These are phyloP conservation scores for Acanthococcus lagerstroemiae DNA, from an alignment of 2,888 invertebrate genomes.

Conservation along the genomic window DNA sequence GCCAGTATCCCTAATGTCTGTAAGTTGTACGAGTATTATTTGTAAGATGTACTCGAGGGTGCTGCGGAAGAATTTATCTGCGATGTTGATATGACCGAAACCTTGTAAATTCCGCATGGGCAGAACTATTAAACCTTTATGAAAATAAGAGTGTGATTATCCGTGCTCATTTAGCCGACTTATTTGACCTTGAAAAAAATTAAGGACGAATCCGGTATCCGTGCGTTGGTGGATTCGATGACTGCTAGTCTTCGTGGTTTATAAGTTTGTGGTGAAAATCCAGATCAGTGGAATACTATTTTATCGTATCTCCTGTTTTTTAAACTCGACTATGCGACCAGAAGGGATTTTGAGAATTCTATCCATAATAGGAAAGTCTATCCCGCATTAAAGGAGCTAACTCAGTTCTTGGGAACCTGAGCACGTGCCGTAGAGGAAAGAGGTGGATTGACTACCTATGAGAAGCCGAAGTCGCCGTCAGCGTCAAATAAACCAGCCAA, in stretches of 20 bases:
- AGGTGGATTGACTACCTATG: neutral
- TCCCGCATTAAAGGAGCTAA: neutral
- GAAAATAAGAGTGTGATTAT: neutral
- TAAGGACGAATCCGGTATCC: neutral
- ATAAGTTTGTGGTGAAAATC: neutral
- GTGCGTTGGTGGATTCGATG: neutral
- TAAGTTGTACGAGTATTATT: neutral
- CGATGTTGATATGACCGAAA: too few species aligned
- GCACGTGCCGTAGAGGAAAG: neutral
- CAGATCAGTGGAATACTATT: neutral
- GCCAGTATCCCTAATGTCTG: neutral
- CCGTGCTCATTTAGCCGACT: neutral
- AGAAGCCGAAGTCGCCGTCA: neutral
- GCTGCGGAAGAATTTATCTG: neutral
- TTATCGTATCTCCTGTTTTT: neutral
- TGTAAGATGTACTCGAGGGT: neutral
- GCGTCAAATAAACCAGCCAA: neutral
- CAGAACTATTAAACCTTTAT: neutral
- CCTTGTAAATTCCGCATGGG: neutral
- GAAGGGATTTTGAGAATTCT: conserved; percentile 5
- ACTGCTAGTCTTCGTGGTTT: neutral
- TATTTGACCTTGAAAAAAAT: neutral
- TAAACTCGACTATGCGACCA: neutral
- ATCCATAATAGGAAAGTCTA: neutral
- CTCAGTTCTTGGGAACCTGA: neutral